phyloP scores from a whole-genome alignment of 2,113 vertebrate species.

The Malurus melanocephalus region DNA sequence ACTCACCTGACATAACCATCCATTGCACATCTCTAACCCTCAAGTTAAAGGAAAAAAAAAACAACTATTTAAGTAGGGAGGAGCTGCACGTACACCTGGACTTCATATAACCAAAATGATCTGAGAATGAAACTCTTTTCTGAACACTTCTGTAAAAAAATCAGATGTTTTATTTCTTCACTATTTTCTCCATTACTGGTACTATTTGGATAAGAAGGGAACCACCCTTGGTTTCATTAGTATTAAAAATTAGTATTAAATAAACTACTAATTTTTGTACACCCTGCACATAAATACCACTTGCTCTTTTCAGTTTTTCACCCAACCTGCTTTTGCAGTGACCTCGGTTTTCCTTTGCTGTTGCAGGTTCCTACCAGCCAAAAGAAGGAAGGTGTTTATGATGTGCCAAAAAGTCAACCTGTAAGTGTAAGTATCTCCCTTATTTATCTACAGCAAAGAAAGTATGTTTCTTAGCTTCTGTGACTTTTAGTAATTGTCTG shows the following conservation, averaged over 20 bases:
- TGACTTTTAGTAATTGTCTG: background rate
- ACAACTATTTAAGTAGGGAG: background rate
- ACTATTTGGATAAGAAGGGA: background rate
- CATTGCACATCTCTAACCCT: background rate
- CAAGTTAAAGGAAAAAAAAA: background rate
- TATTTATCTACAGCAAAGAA: background rate
- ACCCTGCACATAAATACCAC: background rate
- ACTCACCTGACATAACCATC: background rate
- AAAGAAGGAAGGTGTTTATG: slow-evolving; percentile 99
- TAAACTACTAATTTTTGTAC: background rate
- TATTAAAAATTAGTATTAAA: background rate
- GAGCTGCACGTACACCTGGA: background rate
- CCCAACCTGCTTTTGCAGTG: background rate
- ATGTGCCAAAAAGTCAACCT: slow-evolving; percentile 99
- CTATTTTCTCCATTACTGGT: background rate
- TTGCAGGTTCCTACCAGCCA: slow-evolving; percentile 97
- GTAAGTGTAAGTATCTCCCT: slow-evolving; percentile 89
- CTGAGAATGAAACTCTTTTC: background rate
- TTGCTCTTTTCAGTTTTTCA: background rate
- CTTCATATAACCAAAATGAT: background rate
- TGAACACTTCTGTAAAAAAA: too few relatives aligned
- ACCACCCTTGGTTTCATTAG: background rate
- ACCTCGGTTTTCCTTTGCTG: slow-evolving; percentile 8
- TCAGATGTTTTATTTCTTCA: background rate
- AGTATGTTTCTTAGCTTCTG: background rate